Evolutionary conservation across 2,797 vertebrate species (phyloP).

Genomic region (Hirundo rustica): DNA sequence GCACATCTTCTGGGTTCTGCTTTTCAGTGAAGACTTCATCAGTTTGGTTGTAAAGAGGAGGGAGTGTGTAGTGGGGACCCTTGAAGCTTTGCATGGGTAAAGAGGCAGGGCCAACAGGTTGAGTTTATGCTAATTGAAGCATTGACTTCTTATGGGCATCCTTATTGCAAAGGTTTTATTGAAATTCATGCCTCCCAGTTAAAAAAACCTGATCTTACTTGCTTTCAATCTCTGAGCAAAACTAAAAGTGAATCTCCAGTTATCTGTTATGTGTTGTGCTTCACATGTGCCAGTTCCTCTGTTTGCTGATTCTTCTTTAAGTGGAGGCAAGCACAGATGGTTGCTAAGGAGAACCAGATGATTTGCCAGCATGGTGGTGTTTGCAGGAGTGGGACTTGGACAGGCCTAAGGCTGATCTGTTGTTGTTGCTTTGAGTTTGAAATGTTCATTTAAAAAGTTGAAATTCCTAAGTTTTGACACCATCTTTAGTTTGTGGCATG

Average conservation of each 20-base stretch:
- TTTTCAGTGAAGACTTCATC: background rate
- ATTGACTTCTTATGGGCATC: background rate
- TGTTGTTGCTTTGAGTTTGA: background rate
- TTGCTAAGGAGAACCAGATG: background rate
- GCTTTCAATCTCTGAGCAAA: background rate
- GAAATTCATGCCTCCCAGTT: background rate
- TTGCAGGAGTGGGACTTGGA: background rate
- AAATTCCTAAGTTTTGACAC: background rate
- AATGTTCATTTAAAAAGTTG: background rate
- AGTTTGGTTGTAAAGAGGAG: background rate
- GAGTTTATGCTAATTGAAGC: background rate
- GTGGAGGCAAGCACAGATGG: conserved; percentile 50
- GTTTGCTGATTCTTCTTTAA: conserved; percentile 32
- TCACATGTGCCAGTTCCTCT: background rate
- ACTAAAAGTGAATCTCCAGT: background rate
- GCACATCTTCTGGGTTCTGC: background rate
- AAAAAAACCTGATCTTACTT: background rate
- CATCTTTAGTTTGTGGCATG: background rate
- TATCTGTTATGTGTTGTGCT: background rate
- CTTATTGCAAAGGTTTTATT: background rate
- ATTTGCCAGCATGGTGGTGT: background rate
- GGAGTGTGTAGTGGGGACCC: background rate
- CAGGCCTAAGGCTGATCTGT: background rate
- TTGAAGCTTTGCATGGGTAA: background rate
- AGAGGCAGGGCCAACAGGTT: background rate